Evolutionary conservation across 2,797 vertebrate species (phyloP).

Genomic region (Enteromius mattozi): DNA sequence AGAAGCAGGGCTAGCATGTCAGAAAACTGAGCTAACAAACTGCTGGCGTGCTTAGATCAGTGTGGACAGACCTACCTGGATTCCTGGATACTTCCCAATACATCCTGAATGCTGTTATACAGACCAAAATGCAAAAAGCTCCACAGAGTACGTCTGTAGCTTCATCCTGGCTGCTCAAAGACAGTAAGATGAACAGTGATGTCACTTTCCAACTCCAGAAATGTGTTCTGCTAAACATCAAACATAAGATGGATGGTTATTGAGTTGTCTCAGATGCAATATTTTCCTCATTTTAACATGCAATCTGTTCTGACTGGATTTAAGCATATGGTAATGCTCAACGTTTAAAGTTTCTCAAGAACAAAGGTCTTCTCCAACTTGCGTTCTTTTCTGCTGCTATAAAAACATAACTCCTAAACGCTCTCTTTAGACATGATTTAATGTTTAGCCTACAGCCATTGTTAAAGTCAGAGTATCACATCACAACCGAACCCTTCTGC

Average conservation of each 20-base stretch:
- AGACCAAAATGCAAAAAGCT: background rate
- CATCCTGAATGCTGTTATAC: background rate
- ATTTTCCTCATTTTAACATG: constrained; percentile 11
- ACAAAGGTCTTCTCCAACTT: constrained; percentile 5
- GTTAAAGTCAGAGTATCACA: constrained; percentile 32
- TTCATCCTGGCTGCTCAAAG: background rate
- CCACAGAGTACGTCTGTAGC: background rate
- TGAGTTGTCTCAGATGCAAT: constrained; percentile 7
- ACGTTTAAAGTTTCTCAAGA: background rate
- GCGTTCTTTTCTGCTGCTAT: constrained; percentile 18
- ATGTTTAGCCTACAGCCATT: constrained; percentile 26
- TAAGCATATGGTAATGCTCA: constrained; percentile 6
- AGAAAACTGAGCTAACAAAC: constrained; percentile 40
- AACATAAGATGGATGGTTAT: constrained; percentile 22
- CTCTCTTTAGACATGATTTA: constrained; percentile 37
- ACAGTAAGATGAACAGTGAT: constrained; percentile 6
- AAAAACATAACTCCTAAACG: constrained; percentile 25
- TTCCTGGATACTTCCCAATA: constrained; percentile 24
- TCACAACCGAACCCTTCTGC: constrained; percentile 14
- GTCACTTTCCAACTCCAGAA: constrained; percentile 46
- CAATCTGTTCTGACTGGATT: constrained; percentile 22
- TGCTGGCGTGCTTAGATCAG: constrained; percentile 32
- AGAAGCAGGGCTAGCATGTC: constrained; percentile 31
- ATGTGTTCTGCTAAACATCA: constrained; percentile 23
- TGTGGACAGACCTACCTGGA: background rate